Evolutionary conservation across 2,797 vertebrate genomes (phyloP).

Genomic region (Kryptolebias ocellatus): DNA sequence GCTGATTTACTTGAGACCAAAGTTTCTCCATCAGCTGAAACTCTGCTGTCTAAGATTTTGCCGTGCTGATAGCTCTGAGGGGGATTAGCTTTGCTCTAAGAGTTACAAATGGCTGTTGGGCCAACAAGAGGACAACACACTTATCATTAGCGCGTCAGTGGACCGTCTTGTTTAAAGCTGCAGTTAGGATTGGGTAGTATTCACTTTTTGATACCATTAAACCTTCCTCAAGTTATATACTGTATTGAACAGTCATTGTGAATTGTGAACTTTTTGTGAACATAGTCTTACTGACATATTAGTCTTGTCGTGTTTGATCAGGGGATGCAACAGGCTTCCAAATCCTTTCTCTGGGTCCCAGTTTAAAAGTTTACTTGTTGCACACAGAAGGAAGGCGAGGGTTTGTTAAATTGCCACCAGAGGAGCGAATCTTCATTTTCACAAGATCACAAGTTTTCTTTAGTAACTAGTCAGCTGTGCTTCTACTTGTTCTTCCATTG

Average conservation of each 20-base stretch:
- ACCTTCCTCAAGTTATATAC: slow-evolving; percentile 1
- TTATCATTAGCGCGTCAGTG: neutral
- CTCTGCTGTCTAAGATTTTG: slow-evolving; percentile 9
- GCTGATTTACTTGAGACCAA: slow-evolving; percentile 2
- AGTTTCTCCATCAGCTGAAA: slow-evolving; percentile 13
- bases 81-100: slow-evolving; percentile 24
- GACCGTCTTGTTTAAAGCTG: slow-evolving; percentile 16
- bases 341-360: too few species aligned
- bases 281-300: too few species aligned
- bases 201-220: slow-evolving; percentile 3
- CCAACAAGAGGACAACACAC: slow-evolving; percentile 20
- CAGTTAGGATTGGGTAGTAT: neutral
- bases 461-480: too few species aligned
- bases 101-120: slow-evolving; percentile 21
- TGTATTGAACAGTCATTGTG: neutral
- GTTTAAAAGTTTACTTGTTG: too few species aligned
- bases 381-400: too few species aligned
- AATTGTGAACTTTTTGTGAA: neutral
- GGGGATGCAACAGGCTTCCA: too few species aligned
- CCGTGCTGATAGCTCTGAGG: slow-evolving; percentile 8
- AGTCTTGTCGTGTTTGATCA: too few species aligned
- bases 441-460: too few species aligned
- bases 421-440: too few species aligned
- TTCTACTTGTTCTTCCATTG: too few species aligned
- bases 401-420: too few species aligned